A percentile compares a stretch with the other conserved stretches of the same genome.
Conservation (phyloP, 2,797 vertebrate genomes). For the Lacerta bilineata region DNA sequence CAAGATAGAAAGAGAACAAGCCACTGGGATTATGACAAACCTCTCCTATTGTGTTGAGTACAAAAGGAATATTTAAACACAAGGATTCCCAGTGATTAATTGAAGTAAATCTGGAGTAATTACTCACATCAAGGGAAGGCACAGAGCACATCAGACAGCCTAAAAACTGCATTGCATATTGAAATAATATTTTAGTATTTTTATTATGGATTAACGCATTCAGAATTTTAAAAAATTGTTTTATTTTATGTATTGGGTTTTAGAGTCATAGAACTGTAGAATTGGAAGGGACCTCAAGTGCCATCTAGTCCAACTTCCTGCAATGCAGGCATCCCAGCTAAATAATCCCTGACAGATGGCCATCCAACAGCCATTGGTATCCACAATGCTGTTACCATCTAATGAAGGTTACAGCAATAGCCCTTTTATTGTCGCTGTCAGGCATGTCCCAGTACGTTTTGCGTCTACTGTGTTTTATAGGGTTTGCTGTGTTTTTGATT, state of each 20-base stretch:
- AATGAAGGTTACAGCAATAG: neutral
- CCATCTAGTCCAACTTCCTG: no score
- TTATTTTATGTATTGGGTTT: neutral
- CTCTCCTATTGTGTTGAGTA: conserved; percentile 24
- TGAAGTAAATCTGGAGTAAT: conserved; percentile 33
- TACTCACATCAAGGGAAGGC: conserved; percentile 11
- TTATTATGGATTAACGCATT: neutral
- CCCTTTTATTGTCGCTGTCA: neutral
- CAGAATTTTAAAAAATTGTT: no score
- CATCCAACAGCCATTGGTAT: neutral
- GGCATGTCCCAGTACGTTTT: no score
- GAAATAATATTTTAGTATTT: neutral
- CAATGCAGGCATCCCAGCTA: no score
- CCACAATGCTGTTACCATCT: neutral
- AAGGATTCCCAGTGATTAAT: conserved; percentile 30
- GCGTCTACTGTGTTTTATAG: no score
- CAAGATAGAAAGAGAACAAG: conserved; percentile 28
- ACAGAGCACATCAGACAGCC: conserved; percentile 1
- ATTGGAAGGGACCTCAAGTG: no score
- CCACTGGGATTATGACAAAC: conserved; percentile 35
- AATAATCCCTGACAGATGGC: no score
- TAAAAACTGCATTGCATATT: neutral
- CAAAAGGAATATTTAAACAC: conserved; percentile 37
- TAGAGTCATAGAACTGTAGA: neutral
- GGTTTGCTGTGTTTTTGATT: no score